These are phyloP conservation scores for Symphodus melops DNA, from an alignment of 2,113 vertebrate species.

Conservation along the genomic window DNA sequence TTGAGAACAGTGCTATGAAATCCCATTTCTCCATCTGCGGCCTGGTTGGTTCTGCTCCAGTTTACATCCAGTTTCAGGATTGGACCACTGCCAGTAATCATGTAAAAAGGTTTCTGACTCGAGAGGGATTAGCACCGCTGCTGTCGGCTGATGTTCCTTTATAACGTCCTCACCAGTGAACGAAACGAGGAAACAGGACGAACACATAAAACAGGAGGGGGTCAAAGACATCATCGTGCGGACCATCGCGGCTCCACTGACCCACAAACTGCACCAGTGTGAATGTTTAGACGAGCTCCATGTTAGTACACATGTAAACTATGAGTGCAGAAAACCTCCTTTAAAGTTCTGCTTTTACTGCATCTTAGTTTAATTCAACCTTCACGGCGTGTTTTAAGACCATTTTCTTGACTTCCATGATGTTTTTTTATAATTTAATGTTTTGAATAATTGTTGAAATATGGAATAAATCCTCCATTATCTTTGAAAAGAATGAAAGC, in stretches of 20 bases:
- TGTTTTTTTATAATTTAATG: too few relatives aligned
- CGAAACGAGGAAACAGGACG: constrained; percentile 26
- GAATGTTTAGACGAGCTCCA: background rate
- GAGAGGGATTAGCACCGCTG: constrained; percentile 52
- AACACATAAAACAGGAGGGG: constrained; percentile 27
- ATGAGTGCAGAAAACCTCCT: background rate
- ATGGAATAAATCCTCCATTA: too few relatives aligned
- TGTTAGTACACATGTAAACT: background rate
- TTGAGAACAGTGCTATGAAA: background rate
- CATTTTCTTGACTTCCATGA: too few relatives aligned
- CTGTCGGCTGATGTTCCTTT: constrained; percentile 29
- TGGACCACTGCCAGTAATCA: constrained; percentile 61
- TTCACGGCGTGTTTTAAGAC: too few relatives aligned
- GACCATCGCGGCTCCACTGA: constrained; percentile 24
- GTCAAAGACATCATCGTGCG: constrained; percentile 15
- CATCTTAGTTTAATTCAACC: background rate
- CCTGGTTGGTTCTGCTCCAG: background rate
- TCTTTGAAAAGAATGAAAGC: too few relatives aligned
- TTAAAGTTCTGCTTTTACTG: background rate
- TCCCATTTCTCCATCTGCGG: background rate
- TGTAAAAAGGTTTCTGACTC: constrained; percentile 57
- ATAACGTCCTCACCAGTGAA: constrained; percentile 22
- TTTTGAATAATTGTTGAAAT: too few relatives aligned
- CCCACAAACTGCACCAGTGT: background rate
- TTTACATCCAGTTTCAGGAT: constrained; percentile 16